Evolutionary conservation across 2,797 vertebrate genomes (phyloP), one percentile per base, ranked within the genome.

Genomic region (Hippocampus kuda): DNA sequence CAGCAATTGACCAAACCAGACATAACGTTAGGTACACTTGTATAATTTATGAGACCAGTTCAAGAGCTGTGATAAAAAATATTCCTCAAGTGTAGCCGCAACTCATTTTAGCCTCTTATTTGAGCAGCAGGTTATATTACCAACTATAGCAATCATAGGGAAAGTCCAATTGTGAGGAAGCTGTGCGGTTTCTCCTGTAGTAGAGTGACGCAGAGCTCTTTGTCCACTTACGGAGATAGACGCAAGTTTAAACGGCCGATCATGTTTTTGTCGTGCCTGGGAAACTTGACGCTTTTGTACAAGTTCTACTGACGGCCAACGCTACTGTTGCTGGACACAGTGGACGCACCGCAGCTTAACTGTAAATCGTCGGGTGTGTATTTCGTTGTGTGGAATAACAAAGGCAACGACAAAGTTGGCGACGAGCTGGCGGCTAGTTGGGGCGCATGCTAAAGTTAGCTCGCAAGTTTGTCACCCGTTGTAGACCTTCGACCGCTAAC

Each of bases 241-340:
- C 63, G 65, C 75, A n/a, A 68, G 72, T 72, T 63, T 57, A 30
- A 30, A 30, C 30, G 44, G 57, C 72, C 75, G 74, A 70, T 71
- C 67, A 53, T 78, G 81, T 68, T 75, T 71, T 69, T 82, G 80
- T 73, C 72, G 74, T 77, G 75, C 64, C 53, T 49, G 63, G 49
- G 7, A 79, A 73, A 76, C 67, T 66, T 2, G 30, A 34, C n/a
- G 72, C 41, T 59, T 66, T 61, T 63, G 69, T 80, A 68, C 70
- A 80, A 83, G 79, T 78, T 71, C 26, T 62, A 20, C n/a, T 38
- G 1, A 53, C 30, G 26, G 10, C 44, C 60, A 2, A 27, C 11
- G 9, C 30, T 60, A 20, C 27, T 56, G 56, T 41, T 2, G 27
- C 62, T 44, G 53, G 60, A 46, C 16, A 24, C 13, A 2, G 22